phyloP scores from a whole-genome alignment of 2,797 vertebrate genomes.

The Peromyscus melanophrys region DNA sequence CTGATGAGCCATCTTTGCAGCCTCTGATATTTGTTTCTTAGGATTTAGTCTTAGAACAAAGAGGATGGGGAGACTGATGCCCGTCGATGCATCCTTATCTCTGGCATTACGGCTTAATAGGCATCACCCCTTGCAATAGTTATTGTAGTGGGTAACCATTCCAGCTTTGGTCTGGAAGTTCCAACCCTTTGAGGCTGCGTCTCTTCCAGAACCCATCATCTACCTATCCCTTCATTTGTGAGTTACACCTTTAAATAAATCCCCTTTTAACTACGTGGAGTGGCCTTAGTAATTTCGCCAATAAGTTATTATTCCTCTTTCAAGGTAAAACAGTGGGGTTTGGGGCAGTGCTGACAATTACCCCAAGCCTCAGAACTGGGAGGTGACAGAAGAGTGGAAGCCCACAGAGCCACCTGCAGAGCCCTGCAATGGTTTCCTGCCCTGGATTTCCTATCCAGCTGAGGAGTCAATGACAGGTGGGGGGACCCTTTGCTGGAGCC shows the following conservation, averaged over 20 bases:
- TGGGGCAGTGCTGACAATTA: neutral
- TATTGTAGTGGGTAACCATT: no score
- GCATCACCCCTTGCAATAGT: neutral
- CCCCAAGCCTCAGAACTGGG: constrained; percentile 3
- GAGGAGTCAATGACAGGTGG: neutral
- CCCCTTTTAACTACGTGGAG: no score
- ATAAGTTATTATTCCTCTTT: constrained; percentile 48
- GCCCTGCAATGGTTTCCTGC: neutral
- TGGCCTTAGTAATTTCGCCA: no score
- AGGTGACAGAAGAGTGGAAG: neutral
- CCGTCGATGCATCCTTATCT: neutral
- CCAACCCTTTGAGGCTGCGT: no score
- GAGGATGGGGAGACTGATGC: neutral
- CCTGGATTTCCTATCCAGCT: neutral
- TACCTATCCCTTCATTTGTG: no score
- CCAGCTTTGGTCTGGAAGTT: no score
- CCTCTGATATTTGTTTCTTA: neutral
- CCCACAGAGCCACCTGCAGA: neutral
- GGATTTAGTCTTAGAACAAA: neutral
- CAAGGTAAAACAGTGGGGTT: neutral
- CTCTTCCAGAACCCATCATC: no score
- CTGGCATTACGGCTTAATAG: neutral
- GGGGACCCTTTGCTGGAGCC: neutral
- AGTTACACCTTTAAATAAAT: no score
- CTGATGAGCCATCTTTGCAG: neutral